Conservation (phyloP, 2,797 vertebrate genomes). For the Perodicticus potto region DNA sequence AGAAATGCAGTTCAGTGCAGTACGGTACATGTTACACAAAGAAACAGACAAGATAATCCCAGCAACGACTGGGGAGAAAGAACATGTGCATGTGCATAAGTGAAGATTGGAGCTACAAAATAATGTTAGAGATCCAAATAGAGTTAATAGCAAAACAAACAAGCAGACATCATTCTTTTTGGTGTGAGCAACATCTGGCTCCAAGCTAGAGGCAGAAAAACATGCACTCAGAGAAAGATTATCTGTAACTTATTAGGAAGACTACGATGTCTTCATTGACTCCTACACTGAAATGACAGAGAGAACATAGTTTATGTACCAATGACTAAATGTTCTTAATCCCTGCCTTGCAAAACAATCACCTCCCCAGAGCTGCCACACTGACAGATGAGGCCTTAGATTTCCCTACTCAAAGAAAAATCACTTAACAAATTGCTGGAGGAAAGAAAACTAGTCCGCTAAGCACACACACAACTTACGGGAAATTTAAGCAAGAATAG, state of each 20-base stretch:
- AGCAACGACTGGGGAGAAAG: not conserved
- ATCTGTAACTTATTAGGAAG: conserved; percentile 61
- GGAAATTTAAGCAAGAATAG: not conserved
- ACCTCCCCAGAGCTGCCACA: not conserved
- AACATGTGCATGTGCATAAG: not conserved
- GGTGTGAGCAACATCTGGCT: not conserved
- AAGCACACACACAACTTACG: not conserved
- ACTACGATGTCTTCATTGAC: conserved; percentile 42
- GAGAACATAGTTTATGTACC: not conserved
- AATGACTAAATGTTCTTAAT: conserved; percentile 61
- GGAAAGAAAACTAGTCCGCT: not conserved
- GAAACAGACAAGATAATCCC: not conserved
- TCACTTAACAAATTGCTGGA: not conserved
- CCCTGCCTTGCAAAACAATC: not conserved
- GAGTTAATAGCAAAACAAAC: conserved; percentile 49
- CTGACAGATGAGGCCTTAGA: conserved; percentile 24
- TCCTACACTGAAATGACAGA: conserved; percentile 37
- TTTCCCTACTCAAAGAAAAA: conserved; percentile 39
- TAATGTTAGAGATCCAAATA: not conserved
- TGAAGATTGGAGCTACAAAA: conserved; percentile 12
- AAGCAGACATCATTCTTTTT: conserved; percentile 25
- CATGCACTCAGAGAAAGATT: conserved; percentile 29
- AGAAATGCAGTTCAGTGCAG: not conserved
- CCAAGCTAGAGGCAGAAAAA: conserved; percentile 38
- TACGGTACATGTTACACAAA: not conserved